Base-by-base conservation (phyloP, 2,888 invertebrate species). In the Athripsodes cinereus region DNA sequence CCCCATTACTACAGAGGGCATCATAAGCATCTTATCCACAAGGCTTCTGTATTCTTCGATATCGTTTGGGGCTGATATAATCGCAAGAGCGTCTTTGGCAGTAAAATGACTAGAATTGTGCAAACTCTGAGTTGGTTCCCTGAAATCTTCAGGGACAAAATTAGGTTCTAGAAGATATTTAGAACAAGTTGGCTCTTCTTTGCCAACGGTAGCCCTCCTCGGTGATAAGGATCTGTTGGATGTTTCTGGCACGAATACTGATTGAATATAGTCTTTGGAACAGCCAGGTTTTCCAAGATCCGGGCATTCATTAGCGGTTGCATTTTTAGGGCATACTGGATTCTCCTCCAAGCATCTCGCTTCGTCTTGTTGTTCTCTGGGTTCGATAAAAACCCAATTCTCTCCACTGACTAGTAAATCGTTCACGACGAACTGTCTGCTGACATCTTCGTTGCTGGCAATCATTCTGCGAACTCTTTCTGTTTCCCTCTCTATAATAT, bases 341-440 rank as follows among this genome's bases (percentile, higher is more conserved):
- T 31, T 31, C 31, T 31, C 31, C 40, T 40, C 8, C 2, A 26
- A 40, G 13, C 40, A 8, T 13, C 13, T 40, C 26, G 3, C 5
- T 26, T 3, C 3, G 10, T 26, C 26, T 26, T 26, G 5, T 3
- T 6, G 3, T 44, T 22, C 31, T 16, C 47, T 18, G 11, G 57
- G 53, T 48, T 63, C 61, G 2, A 63, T 19, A 10, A 63, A 20
- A 3, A 63, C 47, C 59, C 58, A 63, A 3, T 63, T 58, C 26
- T 60, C 53, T 1, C 63, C 63, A 31, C 40, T 53, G 10, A 56
- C 46, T 13, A 13, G 49, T 18, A 52, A n/a, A 5, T 57, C 58
- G 44, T 58, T 40, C 8, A 55, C 34, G 16, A 19, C 6, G 53
- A 53, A 59, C 18, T 40, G 22, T 2, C 44, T 22, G 22, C 56